A percentile compares a stretch with the other conserved stretches of the same genome.
phyloP scores from a whole-genome alignment of 1,140 invertebrate genomes.

The Pachyrhynchus sulphureomaculatus region DNA sequence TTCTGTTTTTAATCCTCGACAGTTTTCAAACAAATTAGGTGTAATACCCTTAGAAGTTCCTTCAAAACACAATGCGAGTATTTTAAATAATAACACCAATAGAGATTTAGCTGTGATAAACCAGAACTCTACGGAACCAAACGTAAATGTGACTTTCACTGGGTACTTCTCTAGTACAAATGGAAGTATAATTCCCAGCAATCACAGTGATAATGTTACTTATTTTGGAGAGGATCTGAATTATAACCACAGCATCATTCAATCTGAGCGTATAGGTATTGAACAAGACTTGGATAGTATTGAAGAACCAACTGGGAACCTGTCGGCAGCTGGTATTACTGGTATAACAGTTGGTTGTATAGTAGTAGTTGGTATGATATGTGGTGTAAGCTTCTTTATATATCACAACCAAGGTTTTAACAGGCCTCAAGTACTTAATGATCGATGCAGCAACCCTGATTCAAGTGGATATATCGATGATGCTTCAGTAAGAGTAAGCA shows the following conservation, averaged over 20 bases:
- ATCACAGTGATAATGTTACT: slow-evolving; percentile 40
- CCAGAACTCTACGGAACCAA: slow-evolving; percentile 22
- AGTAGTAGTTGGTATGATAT: slow-evolving; percentile 64
- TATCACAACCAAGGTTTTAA: slow-evolving; percentile 76
- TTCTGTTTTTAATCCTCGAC: background rate
- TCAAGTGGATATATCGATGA: slow-evolving; percentile 87
- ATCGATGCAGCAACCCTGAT: slow-evolving; percentile 81
- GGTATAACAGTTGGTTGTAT: slow-evolving; percentile 70
- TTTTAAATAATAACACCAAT: slow-evolving; percentile 13
- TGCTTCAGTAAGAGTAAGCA: slow-evolving; percentile 79
- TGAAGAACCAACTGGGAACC: slow-evolving; percentile 30
- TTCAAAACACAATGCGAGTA: slow-evolving; percentile 5
- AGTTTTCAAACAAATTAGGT: slow-evolving; percentile 14
- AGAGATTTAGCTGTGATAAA: slow-evolving; percentile 45
- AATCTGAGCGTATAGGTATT: slow-evolving; percentile 29
- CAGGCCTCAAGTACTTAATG: slow-evolving; percentile 76
- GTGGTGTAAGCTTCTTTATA: slow-evolving; percentile 70
- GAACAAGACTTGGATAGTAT: slow-evolving; percentile 19
- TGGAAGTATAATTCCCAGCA: slow-evolving; percentile 37
- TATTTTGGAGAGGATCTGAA: slow-evolving; percentile 37
- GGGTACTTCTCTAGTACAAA: slow-evolving; percentile 23
- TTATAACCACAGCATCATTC: slow-evolving; percentile 36
- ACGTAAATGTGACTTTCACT: slow-evolving; percentile 8
- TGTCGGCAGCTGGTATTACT: slow-evolving; percentile 70
- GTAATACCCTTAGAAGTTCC: slow-evolving; percentile 13